Evolutionary conservation across 2,888 invertebrate genomes (phyloP).

Genomic region (Sialis fuliginosa): DNA sequence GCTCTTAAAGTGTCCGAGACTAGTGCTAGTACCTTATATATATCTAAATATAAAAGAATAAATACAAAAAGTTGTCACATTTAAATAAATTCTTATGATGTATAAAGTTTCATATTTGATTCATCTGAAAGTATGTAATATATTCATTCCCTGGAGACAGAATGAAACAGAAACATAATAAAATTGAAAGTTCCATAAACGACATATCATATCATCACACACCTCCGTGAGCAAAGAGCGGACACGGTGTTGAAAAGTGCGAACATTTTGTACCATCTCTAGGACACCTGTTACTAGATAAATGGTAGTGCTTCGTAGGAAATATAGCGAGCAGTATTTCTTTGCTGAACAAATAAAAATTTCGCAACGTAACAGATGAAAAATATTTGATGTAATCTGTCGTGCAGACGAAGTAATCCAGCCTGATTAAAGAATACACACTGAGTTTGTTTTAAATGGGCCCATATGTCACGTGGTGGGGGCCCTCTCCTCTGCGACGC

Average conservation of each 20-base stretch:
- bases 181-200: no score
- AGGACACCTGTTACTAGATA: not conserved
- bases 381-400: slow-evolving; percentile 29
- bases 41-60: no score
- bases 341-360: not conserved
- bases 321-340: not conserved
- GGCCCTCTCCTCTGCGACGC: not conserved
- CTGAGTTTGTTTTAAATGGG: slow-evolving; percentile 6
- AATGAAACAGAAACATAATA: no score
- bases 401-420: slow-evolving; percentile 27
- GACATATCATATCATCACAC: no score
- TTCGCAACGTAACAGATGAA: slow-evolving; percentile 17
- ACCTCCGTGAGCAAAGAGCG: no score
- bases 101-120: no score
- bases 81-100: no score
- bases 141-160: no score
- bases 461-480: slow-evolving; percentile 1
- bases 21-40: no score
- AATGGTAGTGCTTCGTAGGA: not conserved
- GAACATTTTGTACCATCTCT: not conserved
- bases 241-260: not conserved
- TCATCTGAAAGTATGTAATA: no score
- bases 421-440: slow-evolving; percentile 26
- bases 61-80: no score
- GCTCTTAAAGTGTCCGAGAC: no score